Percentiles rank a stretch among this genome's conserved stretches.
Evolutionary conservation across 2,797 vertebrate species (phyloP).

Genomic region (Microchirus variegatus): DNA sequence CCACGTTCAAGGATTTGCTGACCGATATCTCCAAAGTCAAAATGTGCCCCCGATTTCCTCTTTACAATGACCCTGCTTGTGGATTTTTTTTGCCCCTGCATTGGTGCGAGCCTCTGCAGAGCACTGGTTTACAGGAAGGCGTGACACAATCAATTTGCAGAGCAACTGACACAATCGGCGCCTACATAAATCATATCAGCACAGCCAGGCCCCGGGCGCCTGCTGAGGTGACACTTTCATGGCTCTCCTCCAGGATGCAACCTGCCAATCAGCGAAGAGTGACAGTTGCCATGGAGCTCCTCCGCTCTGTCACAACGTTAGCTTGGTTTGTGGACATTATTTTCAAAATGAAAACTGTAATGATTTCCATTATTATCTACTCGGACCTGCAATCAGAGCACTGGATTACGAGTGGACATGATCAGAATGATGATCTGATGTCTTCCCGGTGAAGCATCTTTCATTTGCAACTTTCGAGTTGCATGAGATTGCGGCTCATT

Average conservation of each 20-base stretch:
- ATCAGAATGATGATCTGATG: slow-evolving; percentile 5
- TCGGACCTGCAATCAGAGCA: slow-evolving; percentile 28
- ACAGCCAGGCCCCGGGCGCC: slow-evolving; percentile 57
- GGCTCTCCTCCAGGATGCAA: slow-evolving; percentile 68
- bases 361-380: slow-evolving; percentile 46
- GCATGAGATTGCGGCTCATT: no score
- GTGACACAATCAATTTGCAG: slow-evolving; percentile 72
- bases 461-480: neutral
- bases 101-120: slow-evolving; percentile 41
- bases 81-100: neutral
- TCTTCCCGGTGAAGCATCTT: neutral
- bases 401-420: slow-evolving; percentile 14
- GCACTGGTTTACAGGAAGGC: slow-evolving; percentile 60
- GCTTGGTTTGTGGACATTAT: slow-evolving; percentile 32
- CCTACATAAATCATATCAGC: slow-evolving; percentile 78
- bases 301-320: slow-evolving; percentile 33
- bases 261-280: slow-evolving; percentile 72
- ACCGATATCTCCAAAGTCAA: slow-evolving; percentile 47
- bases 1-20: slow-evolving; percentile 37
- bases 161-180: slow-evolving; percentile 74
- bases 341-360: slow-evolving; percentile 44
- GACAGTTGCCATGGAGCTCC: slow-evolving; percentile 57
- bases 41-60: slow-evolving; percentile 14
- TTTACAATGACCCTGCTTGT: slow-evolving; percentile 12
- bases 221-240: slow-evolving; percentile 68